Percentiles rank a stretch among this genome's conserved stretches.
phyloP scores from a whole-genome alignment of 2,113 vertebrate genomes.

The Raphicerus campestris region DNA sequence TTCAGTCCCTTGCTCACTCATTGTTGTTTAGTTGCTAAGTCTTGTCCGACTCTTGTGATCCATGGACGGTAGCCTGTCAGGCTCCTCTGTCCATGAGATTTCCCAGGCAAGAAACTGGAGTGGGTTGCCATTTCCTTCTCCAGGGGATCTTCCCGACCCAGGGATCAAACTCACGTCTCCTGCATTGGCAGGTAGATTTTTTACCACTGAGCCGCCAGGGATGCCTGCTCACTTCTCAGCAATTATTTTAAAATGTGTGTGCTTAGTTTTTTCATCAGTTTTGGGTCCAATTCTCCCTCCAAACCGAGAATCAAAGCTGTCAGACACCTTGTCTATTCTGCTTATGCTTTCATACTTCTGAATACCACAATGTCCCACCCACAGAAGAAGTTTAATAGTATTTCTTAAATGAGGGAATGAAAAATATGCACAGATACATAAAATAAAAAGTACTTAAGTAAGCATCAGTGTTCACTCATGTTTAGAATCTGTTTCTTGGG shows the following conservation, averaged over 20 bases:
- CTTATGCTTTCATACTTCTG: background rate
- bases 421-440: fast-evolving
- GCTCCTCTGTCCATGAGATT: background rate
- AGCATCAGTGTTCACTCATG: background rate
- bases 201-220: background rate
- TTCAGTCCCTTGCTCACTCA: background rate
- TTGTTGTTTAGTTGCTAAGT: background rate
- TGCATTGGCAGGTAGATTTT: background rate
- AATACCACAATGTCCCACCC: too few relatives aligned
- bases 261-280: background rate
- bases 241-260: background rate
- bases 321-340: background rate
- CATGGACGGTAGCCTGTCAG: background rate
- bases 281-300: background rate
- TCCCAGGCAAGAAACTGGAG: background rate
- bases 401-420: background rate
- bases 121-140: background rate
- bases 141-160: background rate
- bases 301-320: background rate
- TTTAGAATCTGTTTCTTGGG: background rate
- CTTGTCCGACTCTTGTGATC: background rate
- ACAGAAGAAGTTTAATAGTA: background rate
- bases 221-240: background rate
- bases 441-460: background rate
- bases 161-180: background rate